These are phyloP conservation scores for Kradibia gibbosae DNA, from an alignment of 1,140 invertebrate species.

Conservation along the genomic window DNA sequence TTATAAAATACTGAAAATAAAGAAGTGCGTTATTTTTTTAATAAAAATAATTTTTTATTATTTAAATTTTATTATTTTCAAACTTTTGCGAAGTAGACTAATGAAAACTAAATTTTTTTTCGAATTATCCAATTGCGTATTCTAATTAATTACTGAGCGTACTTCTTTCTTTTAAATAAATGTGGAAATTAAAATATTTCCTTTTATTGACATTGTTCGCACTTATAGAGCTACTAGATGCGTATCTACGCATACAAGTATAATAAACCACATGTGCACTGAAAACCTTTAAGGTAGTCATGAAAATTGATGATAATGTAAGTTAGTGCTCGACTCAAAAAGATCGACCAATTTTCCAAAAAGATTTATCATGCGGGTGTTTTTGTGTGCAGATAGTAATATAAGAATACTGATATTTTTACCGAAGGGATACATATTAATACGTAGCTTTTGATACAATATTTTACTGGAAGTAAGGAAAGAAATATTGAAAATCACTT, in stretches of 20 bases:
- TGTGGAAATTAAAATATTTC: no score
- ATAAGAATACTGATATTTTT: not conserved
- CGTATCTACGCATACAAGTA: not conserved
- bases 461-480: not conserved
- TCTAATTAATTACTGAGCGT: no score
- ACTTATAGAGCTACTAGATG: no score
- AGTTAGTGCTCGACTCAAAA: not conserved
- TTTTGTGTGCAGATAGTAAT: not conserved
- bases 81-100: no score
- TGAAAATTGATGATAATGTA: not conserved
- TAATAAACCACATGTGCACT: not conserved
- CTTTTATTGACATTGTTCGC: no score
- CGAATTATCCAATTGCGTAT: no score
- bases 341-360: conserved; percentile 2
- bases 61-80: no score
- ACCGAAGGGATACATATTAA: conserved; percentile 13
- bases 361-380: not conserved
- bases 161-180: no score
- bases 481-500: conserved; percentile 30
- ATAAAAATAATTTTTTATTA: no score
- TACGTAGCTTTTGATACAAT: conserved; percentile 3
- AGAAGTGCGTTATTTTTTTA: no score
- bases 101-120: no score
- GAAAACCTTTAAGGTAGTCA: not conserved
- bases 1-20: no score